These are phyloP conservation scores for Prunella strophiata DNA, from an alignment of 2,797 vertebrate genomes.

Conservation along the genomic window DNA sequence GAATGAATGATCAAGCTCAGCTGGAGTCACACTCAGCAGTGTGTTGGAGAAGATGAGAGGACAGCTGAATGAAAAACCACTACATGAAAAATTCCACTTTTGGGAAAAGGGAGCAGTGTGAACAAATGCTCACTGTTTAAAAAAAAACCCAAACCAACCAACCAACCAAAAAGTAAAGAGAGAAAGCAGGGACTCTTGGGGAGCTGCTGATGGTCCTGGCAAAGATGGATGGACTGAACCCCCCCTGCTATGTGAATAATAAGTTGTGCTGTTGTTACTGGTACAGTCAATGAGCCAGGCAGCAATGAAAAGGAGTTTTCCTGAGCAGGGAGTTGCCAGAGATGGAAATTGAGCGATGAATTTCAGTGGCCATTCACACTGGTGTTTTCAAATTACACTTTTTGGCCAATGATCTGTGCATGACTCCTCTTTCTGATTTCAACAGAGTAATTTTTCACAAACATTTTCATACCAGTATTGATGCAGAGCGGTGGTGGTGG, in stretches of 20 bases:
- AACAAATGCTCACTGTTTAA: neutral
- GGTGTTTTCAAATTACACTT: neutral
- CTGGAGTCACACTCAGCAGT: neutral
- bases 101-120: neutral
- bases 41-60: neutral
- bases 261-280: neutral
- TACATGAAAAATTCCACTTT: neutral
- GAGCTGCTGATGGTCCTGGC: accelerated
- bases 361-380: neutral
- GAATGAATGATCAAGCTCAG: neutral
- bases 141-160: neutral
- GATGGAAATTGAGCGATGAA: neutral
- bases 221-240: neutral
- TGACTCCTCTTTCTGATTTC: neutral
- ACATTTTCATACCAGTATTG: neutral
- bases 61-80: neutral
- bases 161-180: no score
- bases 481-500: neutral
- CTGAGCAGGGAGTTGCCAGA: neutral
- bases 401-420: neutral
- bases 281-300: neutral
- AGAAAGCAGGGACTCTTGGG: neutral
- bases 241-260: neutral
- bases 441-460: neutral
- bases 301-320: neutral